Evolutionary conservation across 1,140 invertebrate species (phyloP), one percentile per base, ranked within the genome.

Genomic region (Apolygus lucorum): DNA sequence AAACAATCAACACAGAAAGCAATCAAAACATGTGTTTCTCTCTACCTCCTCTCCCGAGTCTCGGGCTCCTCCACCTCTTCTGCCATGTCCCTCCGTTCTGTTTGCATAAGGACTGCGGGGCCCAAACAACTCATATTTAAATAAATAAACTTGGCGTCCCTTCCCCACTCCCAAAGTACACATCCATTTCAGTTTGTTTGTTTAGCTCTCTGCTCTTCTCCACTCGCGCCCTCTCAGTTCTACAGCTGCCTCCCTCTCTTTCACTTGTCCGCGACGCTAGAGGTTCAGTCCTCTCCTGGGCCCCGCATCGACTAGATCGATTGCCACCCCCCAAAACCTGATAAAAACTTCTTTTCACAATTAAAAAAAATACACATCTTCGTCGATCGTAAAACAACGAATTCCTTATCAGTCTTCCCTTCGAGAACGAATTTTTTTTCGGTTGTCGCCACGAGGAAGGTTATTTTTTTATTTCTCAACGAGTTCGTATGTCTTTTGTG

Each of bases 1-100:
- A 74, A 74, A 75, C 74, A 75, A 73, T 73, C 71, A 75, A 74
- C 74, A 75, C 69, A 63, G 70, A 75, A 73, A 74, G 74, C 74
- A 75, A 75, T 75, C 74, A 75, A 75, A 75, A 75, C 74, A 75
- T 75, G 74, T 75, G 74, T 75, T 75, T 72, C 70, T 68, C 63
- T 69, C 29, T 42, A 49, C 34, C 64, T 25, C 59, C n/a, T 17
- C 34, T 17, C 34, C 8, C 34, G 8, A 49, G 8, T 49, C 34
- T 17, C 34, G 4, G 22, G 8, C 54, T 59, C 22, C 54, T 59
- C 54, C 4, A 4, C 11, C 26, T 27, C 63, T 27, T 25, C 14
- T 24, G 8, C 67, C 67, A 21, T n/a, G 13, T n/a, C 67, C 42
- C 49, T 25, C 67, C 21, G 21, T 21, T 14, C 68, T 73, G 70